Evolutionary conservation across 2,113 vertebrate species (phyloP).

Genomic region (Spea multiplicata): DNA sequence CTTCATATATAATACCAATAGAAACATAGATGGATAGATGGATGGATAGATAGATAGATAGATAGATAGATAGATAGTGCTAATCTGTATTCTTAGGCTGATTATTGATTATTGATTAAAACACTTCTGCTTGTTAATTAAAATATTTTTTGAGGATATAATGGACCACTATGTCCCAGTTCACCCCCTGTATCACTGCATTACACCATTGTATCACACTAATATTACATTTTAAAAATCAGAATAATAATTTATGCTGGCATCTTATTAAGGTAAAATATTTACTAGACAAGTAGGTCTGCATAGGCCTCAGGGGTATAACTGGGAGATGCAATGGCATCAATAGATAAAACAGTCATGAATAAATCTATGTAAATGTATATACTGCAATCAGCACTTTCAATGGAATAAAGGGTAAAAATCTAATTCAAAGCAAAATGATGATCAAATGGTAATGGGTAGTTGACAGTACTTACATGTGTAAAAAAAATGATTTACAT

Average conservation of each 20-base stretch:
- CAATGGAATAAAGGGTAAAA: too few relatives aligned
- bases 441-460: too few relatives aligned
- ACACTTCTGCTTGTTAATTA: too few relatives aligned
- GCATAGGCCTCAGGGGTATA: background rate
- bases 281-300: background rate
- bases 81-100: background rate
- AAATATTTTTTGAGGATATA: too few relatives aligned
- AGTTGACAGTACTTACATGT: too few relatives aligned
- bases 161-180: background rate
- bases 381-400: too few relatives aligned
- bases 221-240: background rate
- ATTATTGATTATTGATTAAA: background rate
- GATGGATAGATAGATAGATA: conserved; percentile 10
- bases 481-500: too few relatives aligned
- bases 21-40: background rate
- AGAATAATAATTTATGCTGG: too few relatives aligned
- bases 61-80: background rate
- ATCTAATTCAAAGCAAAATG: too few relatives aligned
- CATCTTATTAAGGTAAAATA: background rate
- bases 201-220: conserved; percentile 15
- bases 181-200: background rate
- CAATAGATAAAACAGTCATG: too few relatives aligned
- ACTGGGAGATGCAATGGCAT: background rate
- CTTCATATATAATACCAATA: too few relatives aligned
- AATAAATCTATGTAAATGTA: too few relatives aligned